Percentiles rank a stretch among this genome's conserved stretches.
Conservation (phyloP, 2,888 invertebrate species). For the Acleris literana region DNA sequence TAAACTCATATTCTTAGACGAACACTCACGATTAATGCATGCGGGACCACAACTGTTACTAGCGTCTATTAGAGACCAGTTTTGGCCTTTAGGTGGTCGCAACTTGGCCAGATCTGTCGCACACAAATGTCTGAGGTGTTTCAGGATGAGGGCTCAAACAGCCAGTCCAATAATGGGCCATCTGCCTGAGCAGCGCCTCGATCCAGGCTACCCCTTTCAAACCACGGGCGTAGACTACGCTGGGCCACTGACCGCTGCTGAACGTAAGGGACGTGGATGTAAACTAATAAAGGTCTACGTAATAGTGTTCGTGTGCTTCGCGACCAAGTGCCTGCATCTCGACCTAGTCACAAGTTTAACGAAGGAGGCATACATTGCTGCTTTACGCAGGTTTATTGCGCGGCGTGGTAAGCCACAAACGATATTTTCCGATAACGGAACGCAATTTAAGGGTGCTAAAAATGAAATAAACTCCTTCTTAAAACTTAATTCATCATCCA, state of each 20-base stretch:
- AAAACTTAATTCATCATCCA: constrained; percentile 1
- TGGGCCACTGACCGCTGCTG: constrained; percentile 15
- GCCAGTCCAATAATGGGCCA: constrained; percentile 29
- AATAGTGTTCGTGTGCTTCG: constrained; percentile 15
- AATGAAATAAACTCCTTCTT: constrained; percentile 3
- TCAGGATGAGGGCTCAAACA: constrained; percentile 19
- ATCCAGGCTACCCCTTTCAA: constrained; percentile 33
- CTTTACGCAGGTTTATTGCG: constrained; percentile 32
- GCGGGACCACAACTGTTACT: not conserved
- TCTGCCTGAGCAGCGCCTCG: not conserved
- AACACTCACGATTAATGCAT: constrained; percentile 1
- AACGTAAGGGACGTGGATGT: constrained; percentile 9
- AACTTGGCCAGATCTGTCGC: too few species aligned
- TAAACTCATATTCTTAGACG: not conserved
- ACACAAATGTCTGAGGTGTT: constrained; percentile 9
- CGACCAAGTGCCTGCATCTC: constrained; percentile 17
- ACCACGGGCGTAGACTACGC: constrained; percentile 23
- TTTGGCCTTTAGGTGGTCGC: too few species aligned
- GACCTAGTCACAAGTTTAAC: constrained; percentile 35
- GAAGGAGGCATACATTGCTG: constrained; percentile 3
- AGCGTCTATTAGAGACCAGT: too few species aligned
- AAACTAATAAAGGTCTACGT: constrained; percentile 22
- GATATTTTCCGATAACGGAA: constrained; percentile 16
- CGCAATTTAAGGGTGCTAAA: not conserved
- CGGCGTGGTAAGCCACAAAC: constrained; percentile 18